These are phyloP conservation scores for Hoplostethus mediterraneus DNA, from an alignment of 2,797 vertebrate genomes.

Conservation along the genomic window DNA sequence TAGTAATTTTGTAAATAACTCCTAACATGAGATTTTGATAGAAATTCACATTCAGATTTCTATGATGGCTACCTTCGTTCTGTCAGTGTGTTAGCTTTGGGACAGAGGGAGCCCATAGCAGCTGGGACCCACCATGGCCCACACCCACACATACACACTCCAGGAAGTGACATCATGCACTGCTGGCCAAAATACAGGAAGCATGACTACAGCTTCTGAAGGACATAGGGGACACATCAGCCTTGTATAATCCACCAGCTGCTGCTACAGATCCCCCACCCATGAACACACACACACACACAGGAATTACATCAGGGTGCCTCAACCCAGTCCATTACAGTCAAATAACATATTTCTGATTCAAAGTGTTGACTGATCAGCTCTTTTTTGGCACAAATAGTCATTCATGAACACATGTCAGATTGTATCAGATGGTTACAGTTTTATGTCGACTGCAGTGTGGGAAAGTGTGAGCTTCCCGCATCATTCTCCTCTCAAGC, in stretches of 20 bases:
- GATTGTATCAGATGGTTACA: too few relatives aligned
- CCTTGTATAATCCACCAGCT: constrained; percentile 64
- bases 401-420: too few relatives aligned
- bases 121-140: constrained; percentile 70
- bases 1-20: too few relatives aligned
- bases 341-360: constrained; percentile 40
- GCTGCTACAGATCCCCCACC: constrained; percentile 56
- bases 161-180: constrained; percentile 84
- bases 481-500: too few relatives aligned
- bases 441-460: constrained; percentile 13
- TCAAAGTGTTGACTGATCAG: too few relatives aligned
- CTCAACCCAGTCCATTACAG: constrained; percentile 18
- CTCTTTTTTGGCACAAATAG: too few relatives aligned
- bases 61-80: constrained; percentile 32
- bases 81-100: constrained; percentile 7
- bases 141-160: constrained; percentile 45
- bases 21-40: not conserved
- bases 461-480: constrained; percentile 15
- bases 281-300: constrained; percentile 26
- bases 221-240: constrained; percentile 72
- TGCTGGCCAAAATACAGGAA: constrained; percentile 78
- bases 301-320: not conserved
- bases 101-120: constrained; percentile 61
- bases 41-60: constrained; percentile 1
- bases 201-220: constrained; percentile 71